Evolutionary conservation across 30 jellyfish, hydroid and myxozoan species (phyloP).

Genomic region (Rhopilema esculentum): DNA sequence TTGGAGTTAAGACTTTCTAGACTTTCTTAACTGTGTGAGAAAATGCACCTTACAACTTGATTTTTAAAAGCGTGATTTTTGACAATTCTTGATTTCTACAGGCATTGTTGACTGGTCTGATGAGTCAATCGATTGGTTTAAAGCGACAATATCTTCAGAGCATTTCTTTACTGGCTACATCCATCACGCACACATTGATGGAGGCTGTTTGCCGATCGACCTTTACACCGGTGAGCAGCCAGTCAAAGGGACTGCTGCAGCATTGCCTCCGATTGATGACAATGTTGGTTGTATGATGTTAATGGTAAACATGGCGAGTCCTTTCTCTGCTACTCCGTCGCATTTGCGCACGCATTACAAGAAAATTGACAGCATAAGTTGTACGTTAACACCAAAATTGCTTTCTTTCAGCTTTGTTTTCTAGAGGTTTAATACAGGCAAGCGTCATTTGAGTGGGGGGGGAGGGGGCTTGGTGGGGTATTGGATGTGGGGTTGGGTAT

Average conservation of each 20-base stretch:
- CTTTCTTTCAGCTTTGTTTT: no score
- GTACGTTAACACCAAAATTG: constrained; percentile 13
- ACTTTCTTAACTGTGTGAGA: no score
- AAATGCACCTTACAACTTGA: no score
- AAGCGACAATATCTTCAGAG: constrained; percentile 49
- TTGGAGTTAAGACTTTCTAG: no score
- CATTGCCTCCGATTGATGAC: constrained; percentile 79
- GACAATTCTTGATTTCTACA: no score
- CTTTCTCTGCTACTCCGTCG: constrained; percentile 18
- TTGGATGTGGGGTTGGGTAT: no score
- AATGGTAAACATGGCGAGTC: constrained; percentile 64
- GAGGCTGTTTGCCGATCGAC: constrained; percentile 57
- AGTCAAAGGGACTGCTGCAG: constrained; percentile 2
- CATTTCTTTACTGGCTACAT: constrained; percentile 62
- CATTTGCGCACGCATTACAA: constrained; percentile 38
- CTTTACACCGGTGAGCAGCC: constrained; percentile 57
- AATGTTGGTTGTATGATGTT: constrained; percentile 79
- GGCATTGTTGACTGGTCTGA: constrained; percentile 75
- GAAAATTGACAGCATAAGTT: constrained; percentile 38
- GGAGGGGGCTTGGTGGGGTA: no score
- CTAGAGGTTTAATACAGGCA: no score
- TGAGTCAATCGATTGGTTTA: constrained; percentile 72
- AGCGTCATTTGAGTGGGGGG: no score
- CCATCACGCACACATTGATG: constrained; percentile 18
- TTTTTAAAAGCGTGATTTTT: no score